phyloP scores from a whole-genome alignment of 2,888 invertebrate species.

The Apotomis betuletana region DNA sequence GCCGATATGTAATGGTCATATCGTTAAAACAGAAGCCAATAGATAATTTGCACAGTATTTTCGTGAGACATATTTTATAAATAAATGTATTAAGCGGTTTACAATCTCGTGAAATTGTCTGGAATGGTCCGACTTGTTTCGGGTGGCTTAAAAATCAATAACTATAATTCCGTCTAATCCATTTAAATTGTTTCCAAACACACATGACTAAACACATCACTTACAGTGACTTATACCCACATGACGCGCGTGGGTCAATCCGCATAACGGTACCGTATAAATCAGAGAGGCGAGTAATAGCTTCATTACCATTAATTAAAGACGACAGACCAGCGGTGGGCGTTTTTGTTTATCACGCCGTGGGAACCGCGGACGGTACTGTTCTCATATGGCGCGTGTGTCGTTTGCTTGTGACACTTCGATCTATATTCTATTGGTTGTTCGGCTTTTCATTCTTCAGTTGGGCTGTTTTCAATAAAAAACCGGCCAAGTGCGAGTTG shows the following conservation, averaged over 20 bases:
- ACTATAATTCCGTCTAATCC: too few relatives aligned
- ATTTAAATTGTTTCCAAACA: neutral
- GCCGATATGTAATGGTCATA: too few relatives aligned
- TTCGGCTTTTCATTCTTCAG: neutral
- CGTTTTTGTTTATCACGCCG: conserved; percentile 68
- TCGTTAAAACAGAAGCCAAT: too few relatives aligned
- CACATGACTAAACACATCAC: neutral
- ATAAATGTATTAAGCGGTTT: too few relatives aligned
- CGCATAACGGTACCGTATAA: conserved; percentile 39
- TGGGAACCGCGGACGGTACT: conserved; percentile 64
- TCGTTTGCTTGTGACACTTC: conserved; percentile 26
- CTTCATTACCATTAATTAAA: conserved; percentile 66
- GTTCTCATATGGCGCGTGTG: conserved; percentile 60
- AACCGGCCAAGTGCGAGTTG: too few relatives aligned
- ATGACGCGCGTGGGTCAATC: conserved; percentile 24
- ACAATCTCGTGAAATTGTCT: too few relatives aligned
- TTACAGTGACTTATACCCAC: neutral
- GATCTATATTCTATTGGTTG: conserved; percentile 2
- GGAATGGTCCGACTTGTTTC: too few relatives aligned
- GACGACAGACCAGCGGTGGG: conserved; percentile 62
- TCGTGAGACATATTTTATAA: too few relatives aligned
- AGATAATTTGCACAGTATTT: too few relatives aligned
- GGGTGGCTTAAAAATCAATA: too few relatives aligned
- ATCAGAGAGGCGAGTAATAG: conserved; percentile 56
- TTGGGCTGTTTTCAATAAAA: too few relatives aligned